Percentiles rank a stretch among this genome's conserved stretches.
These are phyloP conservation scores for Rhinopomastus cyanomelas DNA, from an alignment of 2,113 vertebrate genomes.

Conservation along the genomic window DNA sequence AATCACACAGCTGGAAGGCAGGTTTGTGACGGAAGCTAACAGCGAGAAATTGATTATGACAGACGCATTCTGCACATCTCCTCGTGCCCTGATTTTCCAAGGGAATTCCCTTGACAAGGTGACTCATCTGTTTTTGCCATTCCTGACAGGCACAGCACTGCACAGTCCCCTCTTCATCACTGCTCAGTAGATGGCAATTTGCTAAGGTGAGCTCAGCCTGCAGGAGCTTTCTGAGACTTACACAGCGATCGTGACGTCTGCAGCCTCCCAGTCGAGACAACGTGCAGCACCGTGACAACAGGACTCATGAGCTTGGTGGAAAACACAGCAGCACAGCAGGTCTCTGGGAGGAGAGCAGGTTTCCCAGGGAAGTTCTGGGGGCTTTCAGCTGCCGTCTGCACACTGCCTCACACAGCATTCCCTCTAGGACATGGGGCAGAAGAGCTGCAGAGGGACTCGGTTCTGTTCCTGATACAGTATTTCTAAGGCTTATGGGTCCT, in stretches of 20 bases:
- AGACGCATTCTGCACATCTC: background rate
- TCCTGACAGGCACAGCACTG: background rate
- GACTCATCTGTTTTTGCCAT: background rate
- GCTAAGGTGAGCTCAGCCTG: background rate
- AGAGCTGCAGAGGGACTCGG: background rate
- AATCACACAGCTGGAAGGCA: background rate
- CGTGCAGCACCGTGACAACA: accelerated
- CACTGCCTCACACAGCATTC: background rate
- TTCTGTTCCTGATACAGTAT: background rate
- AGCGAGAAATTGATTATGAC: background rate
- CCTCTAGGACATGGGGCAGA: background rate
- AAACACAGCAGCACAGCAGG: background rate
- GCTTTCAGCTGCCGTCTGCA: background rate
- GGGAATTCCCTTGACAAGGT: background rate
- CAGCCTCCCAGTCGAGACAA: background rate
- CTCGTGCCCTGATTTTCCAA: background rate
- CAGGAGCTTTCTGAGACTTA: background rate
- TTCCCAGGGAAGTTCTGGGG: background rate
- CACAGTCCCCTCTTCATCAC: background rate
- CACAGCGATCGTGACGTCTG: background rate
- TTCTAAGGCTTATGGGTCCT: background rate
- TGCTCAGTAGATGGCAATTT: background rate
- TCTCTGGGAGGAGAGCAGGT: background rate
- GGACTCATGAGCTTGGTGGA: background rate
- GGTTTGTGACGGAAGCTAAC: background rate